Percentiles rank a stretch among this genome's conserved stretches.
These are phyloP conservation scores for Macrophya annulata DNA, from an alignment of 2,888 invertebrate genomes.

Conservation along the genomic window DNA sequence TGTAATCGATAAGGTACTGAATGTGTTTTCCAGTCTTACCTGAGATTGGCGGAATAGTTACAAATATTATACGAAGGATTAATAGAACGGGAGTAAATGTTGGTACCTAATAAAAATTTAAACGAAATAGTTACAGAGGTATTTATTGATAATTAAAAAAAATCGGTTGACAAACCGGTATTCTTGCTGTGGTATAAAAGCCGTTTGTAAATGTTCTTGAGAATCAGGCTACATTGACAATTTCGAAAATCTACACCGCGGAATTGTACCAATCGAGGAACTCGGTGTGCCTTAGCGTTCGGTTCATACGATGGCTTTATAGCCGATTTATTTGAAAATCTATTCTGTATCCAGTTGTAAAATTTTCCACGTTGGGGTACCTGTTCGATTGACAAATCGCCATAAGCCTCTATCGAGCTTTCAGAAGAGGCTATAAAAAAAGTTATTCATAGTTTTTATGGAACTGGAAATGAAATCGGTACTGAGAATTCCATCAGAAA, in stretches of 20 bases:
- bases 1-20: conserved; percentile 74
- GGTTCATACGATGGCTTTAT: neutral
- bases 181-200: conserved; percentile 62
- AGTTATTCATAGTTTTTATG: neutral
- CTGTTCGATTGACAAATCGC: neutral
- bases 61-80: neutral
- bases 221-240: conserved; percentile 65
- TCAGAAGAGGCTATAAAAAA: conserved; percentile 36
- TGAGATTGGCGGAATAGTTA: conserved; percentile 38
- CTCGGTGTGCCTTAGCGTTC: neutral
- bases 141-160: neutral
- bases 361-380: neutral
- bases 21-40: conserved; percentile 65
- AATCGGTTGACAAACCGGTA: conserved; percentile 59
- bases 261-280: conserved; percentile 60
- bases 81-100: conserved; percentile 56
- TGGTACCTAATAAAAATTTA: neutral
- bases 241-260: conserved; percentile 67
- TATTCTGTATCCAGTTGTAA: conserved; percentile 18
- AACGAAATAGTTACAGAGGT: neutral
- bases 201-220: conserved; percentile 64
- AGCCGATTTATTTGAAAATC: conserved; percentile 18
- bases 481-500: neutral
- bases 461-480: neutral
- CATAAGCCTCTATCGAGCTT: conserved; percentile 14